A percentile compares a stretch with the other conserved stretches of the same genome.
phyloP scores from a whole-genome alignment of 2,888 invertebrate genomes.

The Leptinotarsa haldemani region DNA sequence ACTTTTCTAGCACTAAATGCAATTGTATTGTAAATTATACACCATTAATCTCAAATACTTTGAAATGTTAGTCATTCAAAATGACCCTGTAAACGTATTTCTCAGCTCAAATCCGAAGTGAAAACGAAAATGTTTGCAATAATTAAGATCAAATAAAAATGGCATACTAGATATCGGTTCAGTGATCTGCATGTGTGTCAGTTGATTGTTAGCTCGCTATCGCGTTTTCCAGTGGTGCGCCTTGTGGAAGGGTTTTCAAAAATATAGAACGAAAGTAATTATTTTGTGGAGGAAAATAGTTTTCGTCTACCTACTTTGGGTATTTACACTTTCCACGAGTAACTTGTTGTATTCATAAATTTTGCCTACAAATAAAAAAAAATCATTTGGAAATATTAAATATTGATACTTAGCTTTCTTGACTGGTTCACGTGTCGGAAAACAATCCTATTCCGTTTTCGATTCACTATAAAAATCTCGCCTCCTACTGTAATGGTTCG shows the following conservation, averaged over 20 bases:
- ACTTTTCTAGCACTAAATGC: too few relatives aligned
- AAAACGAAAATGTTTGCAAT: constrained; percentile 43
- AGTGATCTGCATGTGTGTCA: constrained; percentile 65
- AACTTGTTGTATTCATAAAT: too few relatives aligned
- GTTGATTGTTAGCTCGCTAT: constrained; percentile 66
- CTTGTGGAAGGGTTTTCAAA: background rate
- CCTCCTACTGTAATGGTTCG: too few relatives aligned
- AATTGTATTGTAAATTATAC: background rate
- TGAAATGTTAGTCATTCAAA: background rate
- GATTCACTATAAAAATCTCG: too few relatives aligned
- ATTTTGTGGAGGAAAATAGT: too few relatives aligned
- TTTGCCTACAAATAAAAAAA: too few relatives aligned
- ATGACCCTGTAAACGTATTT: constrained; percentile 25
- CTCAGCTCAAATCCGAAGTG: constrained; percentile 33
- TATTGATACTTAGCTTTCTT: too few relatives aligned
- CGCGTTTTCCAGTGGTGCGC: constrained; percentile 32
- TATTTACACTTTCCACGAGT: too few relatives aligned
- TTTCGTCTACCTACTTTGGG: too few relatives aligned
- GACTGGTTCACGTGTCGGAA: too few relatives aligned
- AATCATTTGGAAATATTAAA: too few relatives aligned
- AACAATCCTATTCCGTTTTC: too few relatives aligned
- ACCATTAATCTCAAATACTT: background rate
- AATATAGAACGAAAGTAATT: background rate
- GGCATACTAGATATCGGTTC: constrained; percentile 56
- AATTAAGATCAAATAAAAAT: constrained; percentile 47